A percentile compares a stretch with the other conserved stretches of the same genome.
phyloP scores from a whole-genome alignment of 2,888 invertebrate genomes.

The Galerucella calmariensis region DNA sequence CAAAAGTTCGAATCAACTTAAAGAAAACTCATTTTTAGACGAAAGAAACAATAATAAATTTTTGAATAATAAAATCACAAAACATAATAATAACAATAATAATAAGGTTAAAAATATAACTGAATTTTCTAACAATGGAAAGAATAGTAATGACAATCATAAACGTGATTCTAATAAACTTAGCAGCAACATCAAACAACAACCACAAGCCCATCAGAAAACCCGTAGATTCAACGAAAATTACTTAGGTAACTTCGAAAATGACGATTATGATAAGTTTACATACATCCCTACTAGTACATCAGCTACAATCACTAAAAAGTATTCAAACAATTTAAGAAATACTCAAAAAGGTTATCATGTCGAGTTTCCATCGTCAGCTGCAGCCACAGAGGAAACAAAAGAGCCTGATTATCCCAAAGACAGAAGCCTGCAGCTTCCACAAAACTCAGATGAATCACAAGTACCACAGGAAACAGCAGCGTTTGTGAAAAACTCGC shows the following conservation, averaged over 20 bases:
- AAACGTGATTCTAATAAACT: constrained; percentile 30
- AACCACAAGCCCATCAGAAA: constrained; percentile 27
- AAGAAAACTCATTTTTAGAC: constrained; percentile 18
- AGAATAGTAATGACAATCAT: constrained; percentile 34
- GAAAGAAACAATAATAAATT: constrained; percentile 4
- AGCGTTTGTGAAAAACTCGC: constrained; percentile 72
- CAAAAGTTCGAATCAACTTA: constrained; percentile 14
- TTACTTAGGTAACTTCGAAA: constrained; percentile 44
- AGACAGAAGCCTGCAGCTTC: background rate
- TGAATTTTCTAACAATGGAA: background rate
- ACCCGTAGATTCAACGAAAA: constrained; percentile 45
- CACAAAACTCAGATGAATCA: constrained; percentile 64
- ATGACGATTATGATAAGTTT: constrained; percentile 30
- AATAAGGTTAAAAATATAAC: background rate
- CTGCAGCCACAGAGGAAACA: constrained; percentile 34
- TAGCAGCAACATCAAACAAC: constrained; percentile 10
- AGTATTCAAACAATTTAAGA: constrained; percentile 22
- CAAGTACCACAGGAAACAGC: constrained; percentile 82
- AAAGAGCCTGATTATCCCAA: background rate
- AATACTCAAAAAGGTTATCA: constrained; percentile 55
- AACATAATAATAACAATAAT: background rate
- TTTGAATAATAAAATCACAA: constrained; percentile 11
- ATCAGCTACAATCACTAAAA: constrained; percentile 10
- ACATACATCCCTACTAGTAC: background rate
- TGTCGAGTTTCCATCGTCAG: constrained; percentile 41